Evolutionary conservation across 2,797 vertebrate species (phyloP).

Genomic region (Myotis daubentonii): DNA sequence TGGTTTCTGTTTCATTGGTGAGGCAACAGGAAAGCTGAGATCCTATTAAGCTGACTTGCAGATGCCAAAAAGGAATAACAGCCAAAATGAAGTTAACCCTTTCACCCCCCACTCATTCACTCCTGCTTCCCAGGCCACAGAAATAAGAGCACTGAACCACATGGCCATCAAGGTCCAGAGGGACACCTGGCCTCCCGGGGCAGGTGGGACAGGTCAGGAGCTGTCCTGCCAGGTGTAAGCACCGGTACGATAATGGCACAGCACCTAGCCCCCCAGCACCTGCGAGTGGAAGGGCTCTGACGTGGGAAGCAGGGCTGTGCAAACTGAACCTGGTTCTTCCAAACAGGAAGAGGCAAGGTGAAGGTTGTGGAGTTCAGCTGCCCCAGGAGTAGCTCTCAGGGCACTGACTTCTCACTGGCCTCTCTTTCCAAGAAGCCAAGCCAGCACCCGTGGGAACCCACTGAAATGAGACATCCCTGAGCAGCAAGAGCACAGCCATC

Average conservation of each 20-base stretch:
- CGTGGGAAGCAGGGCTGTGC: not conserved
- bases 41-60: slow-evolving; percentile 57
- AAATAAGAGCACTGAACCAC: not conserved
- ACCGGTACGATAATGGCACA: fast-evolving
- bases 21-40: slow-evolving; percentile 69
- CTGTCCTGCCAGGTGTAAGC: not conserved
- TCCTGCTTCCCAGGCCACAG: not conserved
- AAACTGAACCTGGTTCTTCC: fast-evolving
- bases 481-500: not conserved
- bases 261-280: not conserved
- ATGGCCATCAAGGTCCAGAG: not conserved
- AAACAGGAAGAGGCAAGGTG: not conserved
- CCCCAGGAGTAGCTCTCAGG: not conserved
- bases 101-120: not conserved
- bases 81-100: slow-evolving; percentile 64
- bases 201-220: not conserved
- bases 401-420: not conserved
- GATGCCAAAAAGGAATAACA: slow-evolving; percentile 63
- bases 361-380: fast-evolving
- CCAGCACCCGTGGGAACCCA: not conserved
- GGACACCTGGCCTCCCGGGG: not conserved
- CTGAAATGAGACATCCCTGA: not conserved
- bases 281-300: not conserved
- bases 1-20: slow-evolving; percentile 53
- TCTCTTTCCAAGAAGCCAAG: not conserved